Evolutionary conservation across 2,797 vertebrate species (phyloP).

Genomic region (Ataeniobius toweri): DNA sequence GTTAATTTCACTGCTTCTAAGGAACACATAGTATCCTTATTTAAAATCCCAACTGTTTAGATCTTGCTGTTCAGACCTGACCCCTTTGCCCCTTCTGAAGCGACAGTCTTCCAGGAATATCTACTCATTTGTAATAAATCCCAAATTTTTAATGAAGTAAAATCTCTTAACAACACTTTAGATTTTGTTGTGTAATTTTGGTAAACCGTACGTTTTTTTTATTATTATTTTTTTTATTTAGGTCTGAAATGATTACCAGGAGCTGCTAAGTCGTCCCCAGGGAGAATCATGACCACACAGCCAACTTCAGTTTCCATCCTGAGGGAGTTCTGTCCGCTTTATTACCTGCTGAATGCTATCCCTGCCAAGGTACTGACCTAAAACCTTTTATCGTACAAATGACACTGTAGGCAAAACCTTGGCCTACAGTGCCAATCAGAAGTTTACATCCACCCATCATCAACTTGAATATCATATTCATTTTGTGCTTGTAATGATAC

Average conservation of each 20-base stretch:
- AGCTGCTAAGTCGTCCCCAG: not conserved
- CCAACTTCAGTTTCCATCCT: constrained; percentile 74
- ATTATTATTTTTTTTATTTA: not conserved
- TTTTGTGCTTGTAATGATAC: too few relatives aligned
- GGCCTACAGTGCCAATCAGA: not conserved
- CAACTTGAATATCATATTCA: too few relatives aligned
- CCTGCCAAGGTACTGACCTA: constrained; percentile 83
- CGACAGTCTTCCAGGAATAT: not conserved
- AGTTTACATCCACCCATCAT: too few relatives aligned
- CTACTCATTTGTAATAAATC: too few relatives aligned
- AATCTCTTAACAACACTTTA: not conserved
- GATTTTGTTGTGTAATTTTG: not conserved
- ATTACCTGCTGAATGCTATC: constrained; percentile 92
- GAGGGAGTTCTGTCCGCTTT: constrained; percentile 93
- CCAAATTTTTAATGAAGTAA: too few relatives aligned
- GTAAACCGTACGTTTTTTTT: not conserved
- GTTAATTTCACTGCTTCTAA: not conserved
- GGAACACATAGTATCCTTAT: too few relatives aligned
- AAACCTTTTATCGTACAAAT: not conserved
- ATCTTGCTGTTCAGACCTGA: not conserved
- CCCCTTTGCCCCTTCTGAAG: not conserved
- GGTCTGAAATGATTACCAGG: constrained; percentile 12
- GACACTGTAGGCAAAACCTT: not conserved
- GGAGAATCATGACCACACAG: constrained; percentile 81
- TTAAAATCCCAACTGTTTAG: not conserved